phyloP scores from a whole-genome alignment of 2,888 invertebrate genomes.

The Portevinia maculata region DNA sequence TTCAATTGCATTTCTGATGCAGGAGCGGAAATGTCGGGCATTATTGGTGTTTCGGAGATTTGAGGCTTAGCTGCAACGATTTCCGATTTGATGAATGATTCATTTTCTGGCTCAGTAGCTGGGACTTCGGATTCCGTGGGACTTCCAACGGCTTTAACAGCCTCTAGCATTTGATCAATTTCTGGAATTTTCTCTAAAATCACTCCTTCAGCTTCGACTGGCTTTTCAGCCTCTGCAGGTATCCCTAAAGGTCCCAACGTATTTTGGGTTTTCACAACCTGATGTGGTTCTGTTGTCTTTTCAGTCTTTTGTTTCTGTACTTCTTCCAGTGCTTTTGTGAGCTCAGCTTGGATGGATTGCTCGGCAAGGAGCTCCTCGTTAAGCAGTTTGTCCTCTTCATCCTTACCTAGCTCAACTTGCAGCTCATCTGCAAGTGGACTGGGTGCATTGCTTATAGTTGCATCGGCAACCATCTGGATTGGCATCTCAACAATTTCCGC shows the following conservation, averaged over 20 bases:
- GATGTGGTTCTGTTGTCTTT: neutral
- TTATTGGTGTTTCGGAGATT: constrained; percentile 1
- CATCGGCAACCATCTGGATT: constrained; percentile 51
- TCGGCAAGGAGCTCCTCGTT: constrained; percentile 14
- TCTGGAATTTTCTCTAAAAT: constrained; percentile 21
- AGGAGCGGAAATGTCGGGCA: constrained; percentile 2
- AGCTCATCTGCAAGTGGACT: constrained; percentile 10
- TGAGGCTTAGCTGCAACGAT: neutral
- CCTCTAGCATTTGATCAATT: constrained; percentile 32
- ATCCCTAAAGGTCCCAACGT: too few relatives aligned
- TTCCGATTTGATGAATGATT: neutral
- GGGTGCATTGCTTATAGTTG: constrained; percentile 9
- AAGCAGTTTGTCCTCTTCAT: neutral
- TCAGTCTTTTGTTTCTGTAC: constrained; percentile 1
- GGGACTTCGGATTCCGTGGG: constrained; percentile 30
- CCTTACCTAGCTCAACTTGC: constrained; percentile 13
- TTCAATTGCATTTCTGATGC: neutral
- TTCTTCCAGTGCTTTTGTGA: constrained; percentile 21
- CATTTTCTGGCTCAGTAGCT: constrained; percentile 29
- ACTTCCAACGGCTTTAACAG: constrained; percentile 25
- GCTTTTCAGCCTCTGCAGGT: neutral
- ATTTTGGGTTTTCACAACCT: too few relatives aligned
- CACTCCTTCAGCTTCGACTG: constrained; percentile 34
- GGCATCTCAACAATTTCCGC: constrained; percentile 59
- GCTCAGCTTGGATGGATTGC: constrained; percentile 14